Percentiles rank a stretch among this genome's conserved stretches.
phyloP scores from a whole-genome alignment of 2,888 invertebrate species.

The Hyles lineata region DNA sequence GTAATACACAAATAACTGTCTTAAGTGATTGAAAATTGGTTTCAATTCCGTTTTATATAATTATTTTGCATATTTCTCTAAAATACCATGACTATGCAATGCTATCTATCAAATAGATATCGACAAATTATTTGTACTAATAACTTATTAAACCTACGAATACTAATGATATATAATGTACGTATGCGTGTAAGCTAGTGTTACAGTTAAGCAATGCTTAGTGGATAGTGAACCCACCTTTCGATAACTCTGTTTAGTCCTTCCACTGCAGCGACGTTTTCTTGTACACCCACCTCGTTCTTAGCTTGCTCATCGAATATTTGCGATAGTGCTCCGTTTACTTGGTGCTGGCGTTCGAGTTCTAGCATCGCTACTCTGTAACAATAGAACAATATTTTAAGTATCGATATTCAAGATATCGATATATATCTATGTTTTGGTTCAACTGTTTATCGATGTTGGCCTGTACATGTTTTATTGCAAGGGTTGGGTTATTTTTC shows the following conservation, averaged over 20 bases:
- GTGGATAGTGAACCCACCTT: conserved; percentile 72
- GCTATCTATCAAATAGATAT: neutral
- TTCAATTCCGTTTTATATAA: too few relatives aligned
- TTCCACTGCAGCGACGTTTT: conserved; percentile 77
- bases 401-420: neutral
- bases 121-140: neutral
- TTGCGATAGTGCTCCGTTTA: conserved; percentile 58
- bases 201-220: neutral
- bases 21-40: too few relatives aligned
- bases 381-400: neutral
- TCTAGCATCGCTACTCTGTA: conserved; percentile 76
- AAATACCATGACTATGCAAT: too few relatives aligned
- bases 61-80: too few relatives aligned
- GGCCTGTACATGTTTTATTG: too few relatives aligned
- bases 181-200: neutral
- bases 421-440: neutral
- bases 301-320: conserved; percentile 65
- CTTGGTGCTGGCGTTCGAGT: conserved; percentile 72
- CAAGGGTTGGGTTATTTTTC: too few relatives aligned
- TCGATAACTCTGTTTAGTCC: conserved; percentile 87
- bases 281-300: conserved; percentile 59
- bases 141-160: neutral
- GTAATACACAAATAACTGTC: too few relatives aligned
- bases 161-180: too few relatives aligned
- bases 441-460: neutral